Conservation (phyloP, 1,140 invertebrate genomes). For the Bombus breviceps region DNA sequence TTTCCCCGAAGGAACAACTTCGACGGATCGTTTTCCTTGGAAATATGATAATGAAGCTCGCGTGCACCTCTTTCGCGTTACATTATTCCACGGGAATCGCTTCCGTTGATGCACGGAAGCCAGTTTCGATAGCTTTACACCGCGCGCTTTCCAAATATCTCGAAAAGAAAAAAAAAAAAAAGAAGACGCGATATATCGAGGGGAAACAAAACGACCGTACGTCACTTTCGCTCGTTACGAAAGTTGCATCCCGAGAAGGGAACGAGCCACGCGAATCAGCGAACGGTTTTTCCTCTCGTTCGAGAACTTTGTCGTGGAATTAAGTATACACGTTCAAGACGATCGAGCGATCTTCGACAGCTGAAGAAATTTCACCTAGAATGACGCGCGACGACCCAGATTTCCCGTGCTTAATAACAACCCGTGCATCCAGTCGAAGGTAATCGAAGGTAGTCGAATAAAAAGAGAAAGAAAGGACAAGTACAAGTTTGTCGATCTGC, state of each 20-base stretch:
- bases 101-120: conserved; percentile 9
- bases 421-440: neutral
- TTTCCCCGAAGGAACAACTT: neutral
- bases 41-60: conserved; percentile 32
- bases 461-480: no score
- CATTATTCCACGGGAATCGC: conserved; percentile 14
- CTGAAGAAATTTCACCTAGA: conserved; percentile 25
- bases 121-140: neutral
- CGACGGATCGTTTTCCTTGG: conserved; percentile 35
- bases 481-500: no score
- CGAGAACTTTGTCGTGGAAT: neutral
- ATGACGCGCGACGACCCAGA: conserved; percentile 1
- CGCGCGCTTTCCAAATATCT: conserved; percentile 17
- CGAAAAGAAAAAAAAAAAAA: neutral
- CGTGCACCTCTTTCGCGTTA: neutral
- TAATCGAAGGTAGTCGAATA: neutral
- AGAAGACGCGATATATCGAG: neutral
- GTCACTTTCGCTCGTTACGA: conserved; percentile 73
- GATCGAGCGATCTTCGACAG: neutral
- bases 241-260: conserved; percentile 46
- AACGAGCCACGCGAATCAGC: neutral
- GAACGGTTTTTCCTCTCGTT: conserved; percentile 14
- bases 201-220: conserved; percentile 31
- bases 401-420: conserved; percentile 13
- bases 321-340: neutral